Percentiles rank a stretch among this genome's conserved stretches.
Conservation (phyloP, 2,888 invertebrate genomes). For the Hoplodrina blanda region DNA sequence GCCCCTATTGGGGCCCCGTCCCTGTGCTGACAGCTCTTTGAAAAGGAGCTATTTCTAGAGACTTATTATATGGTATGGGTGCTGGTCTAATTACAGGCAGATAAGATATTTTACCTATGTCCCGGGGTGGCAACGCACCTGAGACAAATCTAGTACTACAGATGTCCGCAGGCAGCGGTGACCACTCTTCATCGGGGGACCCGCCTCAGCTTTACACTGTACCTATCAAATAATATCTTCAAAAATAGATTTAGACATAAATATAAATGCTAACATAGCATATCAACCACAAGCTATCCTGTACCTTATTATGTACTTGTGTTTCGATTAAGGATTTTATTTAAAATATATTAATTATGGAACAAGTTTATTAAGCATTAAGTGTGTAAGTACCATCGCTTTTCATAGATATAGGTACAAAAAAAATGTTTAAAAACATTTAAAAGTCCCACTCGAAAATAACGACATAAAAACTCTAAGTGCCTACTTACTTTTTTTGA, state of each 20-base stretch:
- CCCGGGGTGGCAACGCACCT: not conserved
- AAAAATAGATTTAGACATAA: not conserved
- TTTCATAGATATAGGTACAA: not conserved
- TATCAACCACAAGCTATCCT: not conserved
- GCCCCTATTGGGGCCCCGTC: no score
- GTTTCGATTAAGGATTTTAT: not conserved
- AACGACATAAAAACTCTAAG: not conserved
- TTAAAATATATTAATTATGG: not conserved
- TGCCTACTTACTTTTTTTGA: constrained; percentile 3
- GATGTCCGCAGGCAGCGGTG: no score
- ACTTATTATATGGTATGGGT: not conserved
- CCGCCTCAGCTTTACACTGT: not conserved
- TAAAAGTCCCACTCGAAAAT: constrained; percentile 5
- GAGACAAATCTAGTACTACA: no score
- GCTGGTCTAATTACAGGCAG: not conserved
- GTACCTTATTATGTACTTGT: no score
- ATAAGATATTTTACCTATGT: not conserved
- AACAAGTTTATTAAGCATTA: not conserved
- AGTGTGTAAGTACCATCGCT: not conserved
- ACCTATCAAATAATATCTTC: not conserved
- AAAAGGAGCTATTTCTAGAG: no score
- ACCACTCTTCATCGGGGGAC: not conserved
- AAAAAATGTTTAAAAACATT: not conserved
- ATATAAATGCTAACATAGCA: not conserved
- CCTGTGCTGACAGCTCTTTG: no score